These are phyloP conservation scores for Okamejei kenojei DNA, from an alignment of 2,797 vertebrate genomes.

Conservation along the genomic window DNA sequence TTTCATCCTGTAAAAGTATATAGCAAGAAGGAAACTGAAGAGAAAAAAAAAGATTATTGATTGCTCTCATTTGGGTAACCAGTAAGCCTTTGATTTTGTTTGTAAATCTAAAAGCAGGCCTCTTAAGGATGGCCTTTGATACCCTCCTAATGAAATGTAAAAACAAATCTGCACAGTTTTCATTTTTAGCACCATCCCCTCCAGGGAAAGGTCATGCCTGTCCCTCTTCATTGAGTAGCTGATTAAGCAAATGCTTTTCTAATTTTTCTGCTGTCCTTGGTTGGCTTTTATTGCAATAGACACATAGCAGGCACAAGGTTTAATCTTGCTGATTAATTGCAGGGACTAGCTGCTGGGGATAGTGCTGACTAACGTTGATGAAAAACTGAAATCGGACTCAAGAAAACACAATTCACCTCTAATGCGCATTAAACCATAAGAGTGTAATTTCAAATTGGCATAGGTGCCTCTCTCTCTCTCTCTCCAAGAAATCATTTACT, in stretches of 20 bases:
- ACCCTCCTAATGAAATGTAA: not conserved
- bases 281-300: not conserved
- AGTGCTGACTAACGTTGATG: not conserved
- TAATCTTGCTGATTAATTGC: not conserved
- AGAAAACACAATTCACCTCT: slow-evolving; percentile 10
- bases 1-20: not conserved
- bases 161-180: not conserved
- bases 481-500: slow-evolving; percentile 6
- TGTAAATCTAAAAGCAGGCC: not conserved
- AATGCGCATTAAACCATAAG: not conserved
- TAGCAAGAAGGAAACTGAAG: not conserved
- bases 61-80: not conserved
- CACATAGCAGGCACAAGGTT: not conserved
- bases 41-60: not conserved
- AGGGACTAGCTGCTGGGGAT: not conserved
- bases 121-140: no score
- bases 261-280: not conserved
- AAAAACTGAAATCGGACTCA: slow-evolving; percentile 4
- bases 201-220: no score
- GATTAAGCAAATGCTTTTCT: not conserved
- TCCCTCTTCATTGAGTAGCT: no score
- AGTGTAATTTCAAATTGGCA: not conserved
- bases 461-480: not conserved
- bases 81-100: not conserved
- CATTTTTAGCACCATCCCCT: no score